A percentile compares a stretch with the other conserved stretches of the same genome.
These are phyloP conservation scores for Oenanthe oenanthe DNA, from an alignment of 2,113 vertebrate genomes.

Conservation along the genomic window DNA sequence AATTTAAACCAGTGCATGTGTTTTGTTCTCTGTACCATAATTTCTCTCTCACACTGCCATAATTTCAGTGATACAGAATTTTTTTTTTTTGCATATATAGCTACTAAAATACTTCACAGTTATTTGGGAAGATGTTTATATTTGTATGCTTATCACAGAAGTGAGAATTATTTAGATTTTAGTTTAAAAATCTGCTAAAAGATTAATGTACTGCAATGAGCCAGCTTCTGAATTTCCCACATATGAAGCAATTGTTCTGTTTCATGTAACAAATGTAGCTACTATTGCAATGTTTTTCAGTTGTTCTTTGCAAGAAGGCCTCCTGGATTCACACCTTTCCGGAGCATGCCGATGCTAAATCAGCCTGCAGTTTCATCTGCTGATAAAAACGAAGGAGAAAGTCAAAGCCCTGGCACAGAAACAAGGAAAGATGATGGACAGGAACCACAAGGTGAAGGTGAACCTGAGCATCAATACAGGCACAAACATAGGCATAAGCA, in stretches of 20 bases:
- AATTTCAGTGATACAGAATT: background rate
- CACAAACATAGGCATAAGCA: background rate
- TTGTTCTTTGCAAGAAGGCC: background rate
- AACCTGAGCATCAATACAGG: background rate
- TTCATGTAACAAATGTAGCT: background rate
- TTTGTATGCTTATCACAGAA: background rate
- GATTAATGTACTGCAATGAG: background rate
- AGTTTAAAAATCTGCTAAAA: background rate
- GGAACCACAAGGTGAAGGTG: background rate
- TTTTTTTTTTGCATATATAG: background rate
- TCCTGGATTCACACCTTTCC: slow-evolving; percentile 78
- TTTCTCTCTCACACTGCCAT: background rate
- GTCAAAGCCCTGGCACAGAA: background rate
- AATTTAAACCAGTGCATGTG: background rate
- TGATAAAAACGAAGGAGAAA: background rate
- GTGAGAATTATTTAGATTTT: background rate
- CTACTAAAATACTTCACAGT: background rate
- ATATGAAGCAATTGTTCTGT: background rate
- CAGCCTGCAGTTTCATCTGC: background rate
- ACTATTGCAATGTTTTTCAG: slow-evolving; percentile 41
- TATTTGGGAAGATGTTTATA: background rate
- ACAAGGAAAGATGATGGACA: background rate
- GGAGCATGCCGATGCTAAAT: accelerated
- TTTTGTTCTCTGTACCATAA: background rate
- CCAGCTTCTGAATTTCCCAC: background rate